Evolutionary conservation across 1,140 invertebrate genomes (phyloP).

Genomic region (Drosophila fuyamai): DNA sequence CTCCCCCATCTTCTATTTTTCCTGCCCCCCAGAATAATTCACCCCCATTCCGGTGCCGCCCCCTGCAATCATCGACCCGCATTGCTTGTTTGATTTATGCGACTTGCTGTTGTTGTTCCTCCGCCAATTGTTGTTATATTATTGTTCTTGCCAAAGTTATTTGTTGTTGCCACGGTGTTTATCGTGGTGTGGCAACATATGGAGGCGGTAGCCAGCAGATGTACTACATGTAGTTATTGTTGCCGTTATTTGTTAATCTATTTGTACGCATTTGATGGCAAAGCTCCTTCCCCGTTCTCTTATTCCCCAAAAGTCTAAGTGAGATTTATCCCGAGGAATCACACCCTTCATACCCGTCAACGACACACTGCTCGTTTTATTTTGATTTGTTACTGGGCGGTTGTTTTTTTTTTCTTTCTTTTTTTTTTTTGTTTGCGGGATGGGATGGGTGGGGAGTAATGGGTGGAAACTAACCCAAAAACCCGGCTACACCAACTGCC

Average conservation of each 20-base stretch:
- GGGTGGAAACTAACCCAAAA: slow-evolving; percentile 9
- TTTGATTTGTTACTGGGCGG: slow-evolving; percentile 35
- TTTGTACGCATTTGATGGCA: slow-evolving; percentile 66
- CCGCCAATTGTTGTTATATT: slow-evolving; percentile 36
- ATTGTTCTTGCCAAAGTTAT: slow-evolving; percentile 42
- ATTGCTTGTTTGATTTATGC: slow-evolving; percentile 71
- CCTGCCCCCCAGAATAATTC: not conserved
- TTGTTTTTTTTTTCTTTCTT: not conserved
- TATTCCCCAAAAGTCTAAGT: slow-evolving; percentile 40
- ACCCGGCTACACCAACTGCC: not conserved
- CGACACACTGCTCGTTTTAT: slow-evolving; percentile 62
- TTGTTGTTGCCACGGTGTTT: slow-evolving; percentile 45
- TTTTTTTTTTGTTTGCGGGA: not conserved
- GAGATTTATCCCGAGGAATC: slow-evolving; percentile 62
- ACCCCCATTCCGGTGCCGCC: slow-evolving; percentile 1
- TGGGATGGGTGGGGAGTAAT: not conserved
- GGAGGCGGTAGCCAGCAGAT: slow-evolving; percentile 43
- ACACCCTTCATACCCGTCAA: slow-evolving; percentile 39
- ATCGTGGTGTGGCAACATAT: slow-evolving; percentile 72
- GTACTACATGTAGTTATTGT: slow-evolving; percentile 52
- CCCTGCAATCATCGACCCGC: slow-evolving; percentile 25
- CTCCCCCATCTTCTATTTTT: too few species aligned
- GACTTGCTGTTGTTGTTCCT: slow-evolving; percentile 25
- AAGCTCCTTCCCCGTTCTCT: not conserved
- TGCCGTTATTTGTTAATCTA: slow-evolving; percentile 77